Evolutionary conservation across 2,113 vertebrate species (phyloP).

Genomic region (Perca flavescens): DNA sequence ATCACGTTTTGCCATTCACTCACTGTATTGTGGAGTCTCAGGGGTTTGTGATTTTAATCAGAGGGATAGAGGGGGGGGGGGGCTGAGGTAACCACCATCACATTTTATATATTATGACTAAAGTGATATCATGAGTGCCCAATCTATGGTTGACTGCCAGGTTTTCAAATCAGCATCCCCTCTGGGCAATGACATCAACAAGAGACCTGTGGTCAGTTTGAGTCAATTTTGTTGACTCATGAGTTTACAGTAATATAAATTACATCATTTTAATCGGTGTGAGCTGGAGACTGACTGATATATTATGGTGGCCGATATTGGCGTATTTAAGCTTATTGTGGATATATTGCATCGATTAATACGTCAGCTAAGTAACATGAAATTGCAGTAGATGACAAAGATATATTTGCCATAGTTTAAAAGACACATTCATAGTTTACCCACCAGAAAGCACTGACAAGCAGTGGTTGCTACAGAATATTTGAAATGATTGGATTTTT

Average conservation of each 20-base stretch:
- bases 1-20: slow-evolving; percentile 30
- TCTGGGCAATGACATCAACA: slow-evolving; percentile 70
- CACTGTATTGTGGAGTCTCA: slow-evolving; percentile 4
- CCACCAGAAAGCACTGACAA: background rate
- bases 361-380: background rate
- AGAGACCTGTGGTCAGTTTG: slow-evolving; percentile 40
- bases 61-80: background rate
- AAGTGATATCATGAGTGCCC: slow-evolving; percentile 71
- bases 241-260: slow-evolving; percentile 30
- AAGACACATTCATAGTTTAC: background rate
- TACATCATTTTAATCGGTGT: slow-evolving; percentile 40
- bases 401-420: background rate
- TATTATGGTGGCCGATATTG: background rate
- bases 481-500: background rate
- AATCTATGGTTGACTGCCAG: slow-evolving; percentile 33
- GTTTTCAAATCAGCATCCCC: slow-evolving; percentile 56
- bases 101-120: slow-evolving; percentile 71
- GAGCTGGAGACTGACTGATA: background rate
- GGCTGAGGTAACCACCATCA: slow-evolving; percentile 50
- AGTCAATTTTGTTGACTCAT: slow-evolving; percentile 60
- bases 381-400: background rate
- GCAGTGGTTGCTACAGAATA: background rate
- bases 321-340: background rate
- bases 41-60: slow-evolving; percentile 11
- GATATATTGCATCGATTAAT: background rate